Evolutionary conservation across 2,888 invertebrate species (phyloP), one percentile per base, ranked within the genome.

Genomic region (Clostera curtula): DNA sequence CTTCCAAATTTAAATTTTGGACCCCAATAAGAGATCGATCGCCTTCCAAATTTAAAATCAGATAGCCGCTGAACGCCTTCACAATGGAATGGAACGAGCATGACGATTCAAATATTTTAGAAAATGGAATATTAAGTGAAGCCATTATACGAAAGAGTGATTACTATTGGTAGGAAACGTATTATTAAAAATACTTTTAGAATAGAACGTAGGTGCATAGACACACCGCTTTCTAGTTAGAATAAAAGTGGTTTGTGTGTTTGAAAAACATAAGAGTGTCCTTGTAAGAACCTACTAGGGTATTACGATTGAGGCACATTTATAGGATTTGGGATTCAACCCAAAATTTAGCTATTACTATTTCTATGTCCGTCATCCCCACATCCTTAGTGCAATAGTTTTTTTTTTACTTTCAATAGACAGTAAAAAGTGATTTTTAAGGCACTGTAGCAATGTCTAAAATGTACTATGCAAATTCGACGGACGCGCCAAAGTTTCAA

Each of bases 71-170:
- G 69, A 67, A 69, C 64, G 48, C 54, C 54, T 53, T 63, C 66
- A 76, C 74, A 76, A 77, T 75, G 70, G 75, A 75, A 74, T 73
- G 70, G 72, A 74, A 67, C 66, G 70, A 74, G 75, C 79, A 82
- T 83, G 82, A 82, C 80, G 74, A 61, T 76, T 73, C 82, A 76
- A 82, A 80, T 80, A 77, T 77, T 79, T 77, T 79, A 61, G 66
- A 79, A 82, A 82, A 80, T 80, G 79, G 75, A 77, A 80, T 82
- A 80, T 80, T 77, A 80, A 80, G 76, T 79, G 74, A 73, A 70
- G 68, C 76, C 67, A 80, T 82, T 80, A 80, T 73, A 70, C 66
- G 72, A 68, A 66, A 70, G 68, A 69, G 61, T 68, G 71, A 72
- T 72, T 70, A 70, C 69, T 71, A 61, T 62, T 62, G 52, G 65